A percentile compares a stretch with the other conserved stretches of the same genome.
Conservation (phyloP, 2,797 vertebrate genomes). For the Rhinoraja longicauda region DNA sequence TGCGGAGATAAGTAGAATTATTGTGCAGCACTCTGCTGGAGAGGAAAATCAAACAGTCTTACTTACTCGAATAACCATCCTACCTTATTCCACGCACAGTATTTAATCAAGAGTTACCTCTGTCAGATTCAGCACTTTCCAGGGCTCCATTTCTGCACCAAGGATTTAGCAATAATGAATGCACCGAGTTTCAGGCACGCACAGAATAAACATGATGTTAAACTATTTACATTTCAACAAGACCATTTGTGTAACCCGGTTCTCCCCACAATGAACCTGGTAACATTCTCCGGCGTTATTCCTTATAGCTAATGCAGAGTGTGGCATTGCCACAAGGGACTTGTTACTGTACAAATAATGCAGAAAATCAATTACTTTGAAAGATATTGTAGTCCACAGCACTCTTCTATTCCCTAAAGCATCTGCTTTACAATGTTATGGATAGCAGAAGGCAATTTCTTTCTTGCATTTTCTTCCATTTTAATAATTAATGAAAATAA, state of each 20-base stretch:
- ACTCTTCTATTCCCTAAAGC: constrained; percentile 17
- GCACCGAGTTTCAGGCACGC: not conserved
- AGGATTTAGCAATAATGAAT: constrained; percentile 9
- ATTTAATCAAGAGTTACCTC: not conserved
- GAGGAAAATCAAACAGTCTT: not conserved
- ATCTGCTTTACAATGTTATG: constrained; percentile 4
- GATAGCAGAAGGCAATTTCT: constrained; percentile 15
- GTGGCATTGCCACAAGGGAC: constrained; percentile 8
- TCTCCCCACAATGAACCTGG: not conserved
- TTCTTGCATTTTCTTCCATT: not conserved
- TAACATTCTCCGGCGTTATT: not conserved
- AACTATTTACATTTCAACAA: not conserved
- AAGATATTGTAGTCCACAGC: not conserved
- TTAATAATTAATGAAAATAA: constrained; percentile 34
- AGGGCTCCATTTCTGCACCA: not conserved
- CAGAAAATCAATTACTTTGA: constrained; percentile 24
- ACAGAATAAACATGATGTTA: not conserved
- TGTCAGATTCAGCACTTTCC: not conserved
- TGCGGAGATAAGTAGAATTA: not conserved
- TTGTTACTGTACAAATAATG: constrained; percentile 18
- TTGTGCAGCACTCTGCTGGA: not conserved
- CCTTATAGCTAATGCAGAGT: not conserved
- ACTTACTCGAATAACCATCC: not conserved
- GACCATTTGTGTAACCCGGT: not conserved
- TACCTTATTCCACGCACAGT: not conserved